Evolutionary conservation across 2,797 vertebrate species (phyloP).

Genomic region (Anguilla obscura): DNA sequence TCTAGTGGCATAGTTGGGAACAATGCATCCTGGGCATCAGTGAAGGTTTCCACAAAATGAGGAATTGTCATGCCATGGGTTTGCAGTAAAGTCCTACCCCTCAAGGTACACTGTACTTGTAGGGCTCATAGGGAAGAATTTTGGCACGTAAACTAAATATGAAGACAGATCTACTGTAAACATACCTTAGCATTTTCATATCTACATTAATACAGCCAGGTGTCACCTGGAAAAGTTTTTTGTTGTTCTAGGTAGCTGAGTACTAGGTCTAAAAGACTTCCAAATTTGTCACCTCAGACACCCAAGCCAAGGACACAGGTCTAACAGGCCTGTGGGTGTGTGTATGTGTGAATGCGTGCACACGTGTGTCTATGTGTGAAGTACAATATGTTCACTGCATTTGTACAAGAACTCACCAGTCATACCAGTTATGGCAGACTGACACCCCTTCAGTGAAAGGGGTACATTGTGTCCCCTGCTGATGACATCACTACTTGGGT

Average conservation of each 20-base stretch:
- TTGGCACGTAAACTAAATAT: not conserved
- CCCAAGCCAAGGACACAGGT: too few relatives aligned
- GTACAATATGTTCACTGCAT: not conserved
- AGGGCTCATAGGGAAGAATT: not conserved
- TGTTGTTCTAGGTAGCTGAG: not conserved
- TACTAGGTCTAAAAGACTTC: not conserved
- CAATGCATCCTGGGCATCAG: not conserved
- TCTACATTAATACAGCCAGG: not conserved
- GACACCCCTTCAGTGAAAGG: not conserved
- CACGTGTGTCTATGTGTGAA: not conserved
- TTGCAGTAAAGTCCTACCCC: not conserved
- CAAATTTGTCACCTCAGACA: not conserved
- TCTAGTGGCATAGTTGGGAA: constrained; percentile 24
- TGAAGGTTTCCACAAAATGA: not conserved
- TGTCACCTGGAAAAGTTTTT: not conserved
- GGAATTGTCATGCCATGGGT: not conserved
- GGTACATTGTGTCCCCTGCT: not conserved
- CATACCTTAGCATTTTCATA: not conserved
- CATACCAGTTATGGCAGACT: not conserved
- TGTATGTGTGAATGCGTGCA: not conserved
- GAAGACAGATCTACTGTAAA: not conserved
- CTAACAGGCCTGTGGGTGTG: too few relatives aligned
- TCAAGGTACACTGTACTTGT: not conserved
- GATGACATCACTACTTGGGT: not conserved
- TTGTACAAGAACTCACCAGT: not conserved